phyloP scores from a whole-genome alignment of 2,888 invertebrate genomes.

The Drosophila subsilvestris region DNA sequence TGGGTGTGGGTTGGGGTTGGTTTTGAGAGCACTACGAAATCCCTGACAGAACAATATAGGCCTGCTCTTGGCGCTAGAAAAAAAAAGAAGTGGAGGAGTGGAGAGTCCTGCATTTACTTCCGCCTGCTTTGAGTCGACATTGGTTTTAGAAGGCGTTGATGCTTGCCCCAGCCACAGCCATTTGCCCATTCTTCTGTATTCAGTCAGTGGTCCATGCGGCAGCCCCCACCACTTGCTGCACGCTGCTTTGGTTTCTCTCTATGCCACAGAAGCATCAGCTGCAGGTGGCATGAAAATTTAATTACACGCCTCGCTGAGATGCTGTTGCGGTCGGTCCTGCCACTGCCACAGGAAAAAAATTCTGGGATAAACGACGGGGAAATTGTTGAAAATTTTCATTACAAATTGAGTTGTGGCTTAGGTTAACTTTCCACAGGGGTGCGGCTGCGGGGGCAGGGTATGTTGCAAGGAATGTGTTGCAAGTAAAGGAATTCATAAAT shows the following conservation, averaged over 20 bases:
- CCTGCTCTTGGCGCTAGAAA: background rate
- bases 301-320: slow-evolving; percentile 48
- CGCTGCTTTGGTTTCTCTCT: background rate
- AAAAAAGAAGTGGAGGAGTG: background rate
- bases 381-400: background rate
- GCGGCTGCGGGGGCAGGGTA: no score
- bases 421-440: background rate
- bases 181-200: slow-evolving; percentile 29
- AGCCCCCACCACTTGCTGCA: background rate
- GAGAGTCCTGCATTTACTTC: slow-evolving; percentile 41
- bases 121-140: slow-evolving; percentile 42
- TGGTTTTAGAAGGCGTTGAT: slow-evolving; percentile 46
- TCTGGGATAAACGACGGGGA: background rate
- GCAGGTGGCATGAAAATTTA: slow-evolving; percentile 48
- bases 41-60: background rate
- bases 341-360: background rate
- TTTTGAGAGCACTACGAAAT: background rate
- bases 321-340: slow-evolving; percentile 6
- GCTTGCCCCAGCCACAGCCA: slow-evolving; percentile 34
- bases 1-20: background rate
- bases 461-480: background rate
- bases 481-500: background rate
- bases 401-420: slow-evolving; percentile 1
- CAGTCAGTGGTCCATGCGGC: background rate
- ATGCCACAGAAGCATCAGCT: slow-evolving; percentile 10